phyloP scores from a whole-genome alignment of 2,797 vertebrate species.

The Scomberomorus guttatus region DNA sequence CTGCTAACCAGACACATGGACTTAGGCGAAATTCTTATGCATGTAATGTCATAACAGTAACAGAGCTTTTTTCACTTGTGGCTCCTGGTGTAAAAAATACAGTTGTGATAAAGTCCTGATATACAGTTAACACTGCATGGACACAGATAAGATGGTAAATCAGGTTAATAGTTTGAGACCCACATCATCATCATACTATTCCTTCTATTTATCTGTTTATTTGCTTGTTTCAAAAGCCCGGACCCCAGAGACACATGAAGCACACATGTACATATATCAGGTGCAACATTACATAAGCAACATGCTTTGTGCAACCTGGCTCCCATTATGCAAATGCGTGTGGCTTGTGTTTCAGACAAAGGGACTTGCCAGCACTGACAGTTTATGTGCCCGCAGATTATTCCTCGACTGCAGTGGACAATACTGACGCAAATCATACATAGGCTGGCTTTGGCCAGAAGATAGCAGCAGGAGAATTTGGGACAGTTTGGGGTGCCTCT shows the following conservation, averaged over 20 bases:
- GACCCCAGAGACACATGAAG: conserved; percentile 13
- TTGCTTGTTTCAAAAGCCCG: not conserved
- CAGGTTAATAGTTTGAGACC: not conserved
- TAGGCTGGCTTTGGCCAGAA: conserved; percentile 23
- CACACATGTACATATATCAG: conserved; percentile 3
- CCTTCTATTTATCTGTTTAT: not conserved
- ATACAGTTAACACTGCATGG: not conserved
- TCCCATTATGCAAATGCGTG: conserved; percentile 59
- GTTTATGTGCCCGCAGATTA: conserved; percentile 25
- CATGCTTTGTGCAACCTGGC: conserved; percentile 21
- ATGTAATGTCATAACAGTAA: too few relatives aligned
- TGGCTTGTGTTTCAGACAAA: conserved; percentile 48
- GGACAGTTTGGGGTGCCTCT: conserved; percentile 24
- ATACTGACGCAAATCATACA: conserved; percentile 17
- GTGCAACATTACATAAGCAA: conserved; percentile 49
- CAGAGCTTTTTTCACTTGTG: not conserved
- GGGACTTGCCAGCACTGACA: conserved; percentile 11
- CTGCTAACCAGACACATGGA: not conserved
- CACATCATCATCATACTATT: not conserved
- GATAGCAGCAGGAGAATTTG: conserved; percentile 25
- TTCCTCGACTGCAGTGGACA: conserved; percentile 45
- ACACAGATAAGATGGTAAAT: not conserved
- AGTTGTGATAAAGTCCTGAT: not conserved
- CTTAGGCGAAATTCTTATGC: not conserved
- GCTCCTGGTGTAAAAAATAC: not conserved